Base-by-base conservation (phyloP, 2,113 vertebrate species). In the Rhagologus leucostigma region DNA sequence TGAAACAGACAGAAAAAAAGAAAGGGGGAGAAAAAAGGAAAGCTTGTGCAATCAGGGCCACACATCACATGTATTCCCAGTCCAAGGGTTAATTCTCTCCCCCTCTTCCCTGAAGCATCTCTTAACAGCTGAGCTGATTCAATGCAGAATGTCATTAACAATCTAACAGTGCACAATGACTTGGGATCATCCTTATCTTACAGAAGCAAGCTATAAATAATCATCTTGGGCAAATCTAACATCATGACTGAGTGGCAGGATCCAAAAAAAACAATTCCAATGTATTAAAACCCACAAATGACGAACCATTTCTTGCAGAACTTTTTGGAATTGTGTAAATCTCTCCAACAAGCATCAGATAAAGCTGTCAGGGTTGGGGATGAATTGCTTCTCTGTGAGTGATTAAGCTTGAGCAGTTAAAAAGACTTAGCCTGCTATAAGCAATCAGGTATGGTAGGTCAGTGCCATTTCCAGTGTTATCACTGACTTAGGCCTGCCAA, bases 171-270 rank as follows among this genome's bases (percentile, higher is more conserved):
- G 56, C 50, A 82, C 44, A 83, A 60, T 47, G 52, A 82, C 27
- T 42, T 21, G 32, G 73, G 59, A 94, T 90, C 80, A 80, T 78
- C 71, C 23, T 92, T 91, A 62, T 65, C 35, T 74, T 91, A 94
- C 60, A 93, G 44, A 87, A 84, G 49, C 46, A 87, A 89, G 60
- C 26, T 85, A 94, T 59, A 95, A 95, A 91, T 94, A 95, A 77
- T 64, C n/a, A 71, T 82, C 42, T 69, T 67, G 47, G 39, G 46
- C 39, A 89, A 93, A 88, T 76, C 47, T 80, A 95, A 74, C 55
- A 90, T 78, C 69, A 57, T 57, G 69, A 67, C 67, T 53, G 49
- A 39, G 47, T 59, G 44, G 47, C 23, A 89, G 52, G 46, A 74
- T 87, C 57, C 30, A 55, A 30, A 56, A 76, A 68, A 74, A 69